Base-by-base conservation (phyloP, 2,113 vertebrate genomes). In the Spea bombifrons region DNA sequence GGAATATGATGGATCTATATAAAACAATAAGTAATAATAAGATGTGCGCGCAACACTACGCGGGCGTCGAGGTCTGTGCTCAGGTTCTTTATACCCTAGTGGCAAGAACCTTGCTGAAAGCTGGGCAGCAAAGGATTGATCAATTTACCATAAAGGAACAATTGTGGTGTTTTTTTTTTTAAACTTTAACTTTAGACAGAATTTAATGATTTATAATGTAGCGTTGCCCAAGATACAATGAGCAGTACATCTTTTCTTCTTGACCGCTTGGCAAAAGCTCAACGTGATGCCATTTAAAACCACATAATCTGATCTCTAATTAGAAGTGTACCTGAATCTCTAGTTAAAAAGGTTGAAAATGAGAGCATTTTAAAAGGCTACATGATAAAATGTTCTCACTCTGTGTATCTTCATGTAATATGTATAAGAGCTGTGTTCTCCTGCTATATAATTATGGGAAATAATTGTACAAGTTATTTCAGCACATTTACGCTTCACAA, bases 371-470 rank as follows among this genome's bases (percentile, higher is more conserved):
- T 65, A 65, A 65, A 66, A 47, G 66, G 66, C 5, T 12, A 68
- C 66, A 15, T 10, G 45, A 47, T 48, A 68, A 46, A 43, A 68
- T 8, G 9, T 12, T 68, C 12, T 45, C 15, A 8, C 66, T 68
- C 30, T 66, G 8, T 46, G 15, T 10, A 4, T 68, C 66, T 46
- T 68, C 66, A 68, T 48, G 44, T 46, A 68, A 68, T 47, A 68
- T 68, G 66, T 47, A 68, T 68, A 5, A 46, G 43, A 47, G 44
- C 66, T 46, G 67, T 3, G 15, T 64, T 16, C n/a, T n/a, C 46
- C 47, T 70, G 67, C 5, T 70, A 49, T 70, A 70, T 48, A 70
- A 70, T 70, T 70, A 70, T 70, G n/a, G 46, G 47, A 68, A 50
- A 70, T 70, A 9, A 70, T 70, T 70, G 67, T 70, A 50, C 45